phyloP scores from a whole-genome alignment of 2,797 vertebrate genomes.

The Antennarius maculatus region DNA sequence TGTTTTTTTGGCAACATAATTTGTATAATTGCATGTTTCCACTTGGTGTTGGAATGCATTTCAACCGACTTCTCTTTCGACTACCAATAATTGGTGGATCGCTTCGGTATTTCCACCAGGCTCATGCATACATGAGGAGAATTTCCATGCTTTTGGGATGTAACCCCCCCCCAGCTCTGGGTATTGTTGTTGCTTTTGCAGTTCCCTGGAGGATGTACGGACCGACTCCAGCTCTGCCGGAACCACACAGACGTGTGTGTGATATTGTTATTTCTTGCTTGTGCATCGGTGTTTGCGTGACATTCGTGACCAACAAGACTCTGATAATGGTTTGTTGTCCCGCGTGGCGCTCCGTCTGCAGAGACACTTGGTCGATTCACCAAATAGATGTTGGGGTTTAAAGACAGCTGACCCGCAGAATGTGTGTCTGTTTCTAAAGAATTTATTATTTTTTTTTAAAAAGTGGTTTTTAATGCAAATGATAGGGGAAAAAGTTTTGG shows the following conservation, averaged over 20 bases:
- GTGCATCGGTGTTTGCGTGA: conserved; percentile 14
- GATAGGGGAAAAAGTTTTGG: conserved; percentile 16
- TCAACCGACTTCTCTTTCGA: conserved; percentile 15
- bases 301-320: conserved; percentile 29
- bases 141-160: conserved; percentile 37
- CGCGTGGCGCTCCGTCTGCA: conserved; percentile 45
- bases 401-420: conserved; percentile 30
- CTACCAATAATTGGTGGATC: conserved; percentile 26
- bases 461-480: conserved; percentile 42
- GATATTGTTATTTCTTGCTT: conserved; percentile 15
- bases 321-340: conserved; percentile 62
- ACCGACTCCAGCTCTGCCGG: conserved; percentile 42
- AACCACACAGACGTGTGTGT: conserved; percentile 25
- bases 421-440: conserved; percentile 1
- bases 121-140: conserved; percentile 38
- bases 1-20: not conserved
- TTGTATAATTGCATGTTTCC: conserved; percentile 31
- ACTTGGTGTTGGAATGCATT: conserved; percentile 21
- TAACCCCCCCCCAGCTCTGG: conserved; percentile 13
- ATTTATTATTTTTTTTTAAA: too few species aligned
- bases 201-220: conserved; percentile 50
- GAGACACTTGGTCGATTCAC: conserved; percentile 48
- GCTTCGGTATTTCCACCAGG: conserved; percentile 47
- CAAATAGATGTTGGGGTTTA: conserved; percentile 55
- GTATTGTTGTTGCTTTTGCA: conserved; percentile 44